Evolutionary conservation across 37 sponge, comb jelly and placozoan species (phyloP), one percentile per base, ranked within the genome.

Genomic region (Oopsacas minuta): DNA sequence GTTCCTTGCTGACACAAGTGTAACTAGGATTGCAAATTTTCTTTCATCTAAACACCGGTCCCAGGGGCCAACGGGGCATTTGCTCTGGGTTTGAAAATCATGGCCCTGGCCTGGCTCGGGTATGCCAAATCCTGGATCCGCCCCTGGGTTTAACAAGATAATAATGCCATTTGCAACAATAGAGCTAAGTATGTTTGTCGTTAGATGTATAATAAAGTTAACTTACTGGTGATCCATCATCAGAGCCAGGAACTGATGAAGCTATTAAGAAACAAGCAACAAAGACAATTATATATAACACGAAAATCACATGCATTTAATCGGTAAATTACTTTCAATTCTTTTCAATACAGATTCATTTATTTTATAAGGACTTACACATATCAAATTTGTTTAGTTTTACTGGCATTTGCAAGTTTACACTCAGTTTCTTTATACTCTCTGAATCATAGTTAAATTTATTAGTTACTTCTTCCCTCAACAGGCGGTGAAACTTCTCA

Each of bases 401-500:
- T n/a, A n/a, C 28, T 3, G 75, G 20, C 1, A 61, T n/a, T 12
- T 10, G 75, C 22, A 34, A 10, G 28, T 61, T 3, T 3, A 12
- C 7, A n/a, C 75, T n/a, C 30, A 61, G 22, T n/a, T 61, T 61
- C 22, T 61, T 10, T 20, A 61, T 61, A n/a, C 75, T 61, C 1
- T 25, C 30, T 7, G 75, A 61, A 12, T 61, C 75, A n/a, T 7
- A 61, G 22, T n/a, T 61, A 34, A 25, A 61, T 61, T 61, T 61
- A 34, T 61, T 61, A 20, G 75, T 61, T 20, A 61, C 75, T 61
- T 61, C 75, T 10, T 25, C 28, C 28, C 75, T 61, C 22, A 61
- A 61, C 7, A 61, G 20, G 75, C 75, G 75, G 28, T 61, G 75
- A 34, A 61, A 61, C 28, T 61, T 61, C 75, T 61, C 75, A n/a